phyloP scores from a whole-genome alignment of 2,888 invertebrate genomes.

The Schizaphis graminum region DNA sequence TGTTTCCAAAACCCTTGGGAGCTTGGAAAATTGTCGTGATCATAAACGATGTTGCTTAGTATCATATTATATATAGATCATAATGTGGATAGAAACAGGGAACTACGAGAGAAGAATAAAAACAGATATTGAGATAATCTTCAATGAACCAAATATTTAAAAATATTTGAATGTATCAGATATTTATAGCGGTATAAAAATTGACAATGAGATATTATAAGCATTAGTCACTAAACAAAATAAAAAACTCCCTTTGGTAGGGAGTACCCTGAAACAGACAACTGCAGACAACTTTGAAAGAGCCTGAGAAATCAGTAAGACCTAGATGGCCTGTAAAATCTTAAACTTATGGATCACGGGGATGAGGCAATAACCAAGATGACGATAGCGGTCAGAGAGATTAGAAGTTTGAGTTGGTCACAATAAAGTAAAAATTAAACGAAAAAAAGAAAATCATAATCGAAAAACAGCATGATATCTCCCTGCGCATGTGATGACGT shows the following conservation, averaged over 20 bases:
- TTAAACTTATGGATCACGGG: neutral
- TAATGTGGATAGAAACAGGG: neutral
- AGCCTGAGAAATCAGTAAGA: neutral
- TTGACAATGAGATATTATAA: neutral
- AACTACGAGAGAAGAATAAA: neutral
- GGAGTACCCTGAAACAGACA: neutral
- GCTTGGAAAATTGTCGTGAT: neutral
- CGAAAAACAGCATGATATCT: neutral
- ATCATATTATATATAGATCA: neutral
- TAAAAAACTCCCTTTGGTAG: neutral
- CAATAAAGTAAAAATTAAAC: neutral
- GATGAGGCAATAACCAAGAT: neutral
- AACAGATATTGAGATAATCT: neutral
- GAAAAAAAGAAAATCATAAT: neutral
- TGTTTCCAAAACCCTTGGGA: neutral
- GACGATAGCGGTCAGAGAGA: neutral
- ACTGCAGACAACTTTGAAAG: neutral
- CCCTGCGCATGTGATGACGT: neutral
- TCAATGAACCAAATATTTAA: neutral
- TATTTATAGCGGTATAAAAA: neutral
- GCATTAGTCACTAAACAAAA: neutral
- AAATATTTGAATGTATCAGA: neutral
- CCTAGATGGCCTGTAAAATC: neutral
- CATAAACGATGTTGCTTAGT: neutral
- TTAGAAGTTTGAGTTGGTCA: neutral